Evolutionary conservation across 2,113 vertebrate species (phyloP).

Genomic region (Pipra filicauda): DNA sequence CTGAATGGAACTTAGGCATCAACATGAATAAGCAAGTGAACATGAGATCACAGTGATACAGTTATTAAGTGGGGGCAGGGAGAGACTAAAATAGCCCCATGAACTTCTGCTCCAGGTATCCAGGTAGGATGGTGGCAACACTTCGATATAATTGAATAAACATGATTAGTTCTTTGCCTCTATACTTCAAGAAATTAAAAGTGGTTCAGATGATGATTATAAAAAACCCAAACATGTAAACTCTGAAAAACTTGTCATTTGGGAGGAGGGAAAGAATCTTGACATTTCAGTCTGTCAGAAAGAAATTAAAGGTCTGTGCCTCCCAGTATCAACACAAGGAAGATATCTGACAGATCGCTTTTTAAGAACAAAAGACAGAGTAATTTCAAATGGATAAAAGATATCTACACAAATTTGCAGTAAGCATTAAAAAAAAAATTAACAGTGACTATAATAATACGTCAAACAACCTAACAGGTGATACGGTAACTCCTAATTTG

Average conservation of each 20-base stretch:
- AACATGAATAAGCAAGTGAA: neutral
- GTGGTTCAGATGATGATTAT: neutral
- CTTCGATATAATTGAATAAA: neutral
- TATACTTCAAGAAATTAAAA: neutral
- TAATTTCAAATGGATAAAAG: neutral
- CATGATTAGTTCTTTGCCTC: neutral
- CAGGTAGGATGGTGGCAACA: neutral
- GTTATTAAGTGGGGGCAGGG: neutral
- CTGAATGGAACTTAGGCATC: neutral
- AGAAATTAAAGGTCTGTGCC: neutral
- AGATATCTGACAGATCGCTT: neutral
- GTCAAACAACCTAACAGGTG: neutral
- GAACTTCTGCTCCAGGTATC: neutral
- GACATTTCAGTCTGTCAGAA: neutral
- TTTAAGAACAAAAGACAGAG: neutral
- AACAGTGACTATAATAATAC: neutral
- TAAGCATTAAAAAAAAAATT: neutral
- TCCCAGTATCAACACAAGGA: neutral
- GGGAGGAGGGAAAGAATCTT: neutral
- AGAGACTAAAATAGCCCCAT: neutral
- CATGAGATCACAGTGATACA: neutral
- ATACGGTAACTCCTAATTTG: neutral
- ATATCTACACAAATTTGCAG: neutral
- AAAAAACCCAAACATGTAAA: neutral
- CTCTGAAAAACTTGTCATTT: neutral